Evolutionary conservation across 37 sponge, comb jelly and placozoan species (phyloP), one percentile per base, ranked within the genome.

Genomic region (Haliclona indistincta): DNA sequence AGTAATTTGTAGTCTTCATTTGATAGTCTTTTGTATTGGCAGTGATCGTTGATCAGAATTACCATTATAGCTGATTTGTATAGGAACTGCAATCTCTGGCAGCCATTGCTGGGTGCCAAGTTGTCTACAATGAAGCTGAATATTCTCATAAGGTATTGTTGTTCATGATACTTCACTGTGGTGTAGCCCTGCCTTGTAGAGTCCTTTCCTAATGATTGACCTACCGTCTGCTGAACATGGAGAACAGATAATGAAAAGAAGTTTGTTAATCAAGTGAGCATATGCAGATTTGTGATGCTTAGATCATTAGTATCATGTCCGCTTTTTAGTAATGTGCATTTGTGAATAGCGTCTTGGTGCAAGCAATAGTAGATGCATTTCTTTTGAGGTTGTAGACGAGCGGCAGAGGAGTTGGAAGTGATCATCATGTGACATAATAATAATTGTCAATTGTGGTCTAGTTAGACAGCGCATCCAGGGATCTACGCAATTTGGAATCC

Each of bases 241-340:
- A 15, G 35, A 42, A 33, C 40, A 72, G 10, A 81, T 93, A n/a
- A 43, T 76, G 23, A 58, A 39, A n/a, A 69, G 94, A 85, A 42
- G 72, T 26, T 38, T 93, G 2, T 80, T 93, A 2, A 76, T 93
- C 15, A 93, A 42, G 94, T 77, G 53, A 52, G 54, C 7, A 75
- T 70, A 13, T 75, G n/a, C n/a, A n/a, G n/a, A n/a, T n/a, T n/a
- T n/a, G n/a, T n/a, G n/a, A n/a, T n/a, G n/a, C n/a, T n/a, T n/a
- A n/a, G n/a, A n/a, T n/a, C n/a, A n/a, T n/a, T n/a, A n/a, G n/a
- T n/a, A n/a, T n/a, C n/a, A n/a, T n/a, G n/a, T n/a, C n/a, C n/a
- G n/a, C n/a, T n/a, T n/a, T n/a, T n/a, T n/a, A n/a, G n/a, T n/a
- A n/a, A n/a, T n/a, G n/a, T n/a, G n/a, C n/a, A n/a, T n/a, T n/a